Percentiles rank a stretch among this genome's conserved stretches.
Evolutionary conservation across 2,113 vertebrate species (phyloP).

Genomic region (Malurus melanocephalus): DNA sequence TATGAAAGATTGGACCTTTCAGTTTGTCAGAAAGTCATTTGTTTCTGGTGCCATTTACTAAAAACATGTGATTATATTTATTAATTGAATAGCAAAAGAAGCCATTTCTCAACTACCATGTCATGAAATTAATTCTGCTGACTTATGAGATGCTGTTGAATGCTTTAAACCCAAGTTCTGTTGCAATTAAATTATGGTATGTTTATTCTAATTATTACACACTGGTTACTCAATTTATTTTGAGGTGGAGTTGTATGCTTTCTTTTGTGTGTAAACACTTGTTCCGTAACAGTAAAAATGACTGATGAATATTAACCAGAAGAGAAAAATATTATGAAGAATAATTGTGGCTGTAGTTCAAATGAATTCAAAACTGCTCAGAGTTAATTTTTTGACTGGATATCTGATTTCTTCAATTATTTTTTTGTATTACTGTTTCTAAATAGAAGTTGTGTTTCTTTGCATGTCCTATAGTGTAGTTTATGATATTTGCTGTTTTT

Average conservation of each 20-base stretch:
- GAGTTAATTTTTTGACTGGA: background rate
- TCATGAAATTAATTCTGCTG: background rate
- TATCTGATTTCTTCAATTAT: background rate
- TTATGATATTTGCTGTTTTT: background rate
- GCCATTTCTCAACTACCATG: slow-evolving; percentile 8
- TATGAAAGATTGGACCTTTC: background rate
- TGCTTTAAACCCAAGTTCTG: background rate
- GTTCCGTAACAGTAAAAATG: slow-evolving; percentile 11
- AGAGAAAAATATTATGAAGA: background rate
- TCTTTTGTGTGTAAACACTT: slow-evolving; percentile 30
- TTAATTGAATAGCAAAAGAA: slow-evolving; percentile 17
- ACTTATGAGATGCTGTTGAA: background rate
- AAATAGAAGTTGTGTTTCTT: background rate
- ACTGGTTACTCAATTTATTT: slow-evolving; percentile 39
- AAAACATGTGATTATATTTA: slow-evolving; percentile 23
- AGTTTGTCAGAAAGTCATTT: background rate
- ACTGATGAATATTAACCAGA: slow-evolving; percentile 26
- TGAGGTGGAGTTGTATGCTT: slow-evolving; percentile 10
- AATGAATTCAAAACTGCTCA: background rate
- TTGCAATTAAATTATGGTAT: slow-evolving; percentile 43
- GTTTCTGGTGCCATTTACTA: background rate
- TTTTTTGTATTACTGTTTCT: background rate
- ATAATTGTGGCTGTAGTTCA: background rate
- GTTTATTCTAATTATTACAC: slow-evolving; percentile 35
- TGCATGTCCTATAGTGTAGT: background rate